Base-by-base conservation (phyloP, 2,113 vertebrate species). In the Asarcornis scutulata region DNA sequence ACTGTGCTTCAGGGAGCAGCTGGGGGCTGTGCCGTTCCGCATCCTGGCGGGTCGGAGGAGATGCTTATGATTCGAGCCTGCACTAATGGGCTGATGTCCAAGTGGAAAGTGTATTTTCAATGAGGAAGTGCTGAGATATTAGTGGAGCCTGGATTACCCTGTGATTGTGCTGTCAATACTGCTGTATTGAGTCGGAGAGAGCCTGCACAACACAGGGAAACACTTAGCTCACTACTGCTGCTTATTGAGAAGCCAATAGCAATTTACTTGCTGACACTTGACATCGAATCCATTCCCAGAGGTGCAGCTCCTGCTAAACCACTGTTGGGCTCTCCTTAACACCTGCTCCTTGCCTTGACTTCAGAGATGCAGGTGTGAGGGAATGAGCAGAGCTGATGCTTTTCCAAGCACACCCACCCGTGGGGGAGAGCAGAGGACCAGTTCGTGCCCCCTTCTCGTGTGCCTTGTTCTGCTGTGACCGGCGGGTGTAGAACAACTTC, bases 171-270 rank as follows among this genome's bases (percentile, higher is more conserved):
- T 99, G 99, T 99, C 99, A 98, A 99, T 99, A 99, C 98, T 92
- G 98, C 98, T 96, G 99, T 99, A 99, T 99, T 98, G 99, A 99
- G 98, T 98, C 96, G 77, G 97, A 96, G 98, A 98, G 98, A 98
- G 98, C 95, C 96, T 91, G 97, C 98, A 98, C 98, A 98, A 98
- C 98, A 97, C 98, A 97, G 98, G 98, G 98, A 98, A 98, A 98
- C 98, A 97, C 98, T 98, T 98, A 97, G 97, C 98, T 98, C 97
- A 97, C 98, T 98, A 91, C 98, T 98, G 98, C 98, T 98, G 98
- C 99, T 99, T 99, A 99, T 99, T 99, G 99, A 99, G 98, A 99
- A 99, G 99, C 99, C 99, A 99, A 99, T 99, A 99, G 98, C 98
- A 99, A 99, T 99, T 99, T 99, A 98, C 98, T 98, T 98, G 98